A percentile compares a stretch with the other conserved stretches of the same genome.
phyloP scores from a whole-genome alignment of 2,113 vertebrate genomes.

The Herpailurus yagouaroundi region DNA sequence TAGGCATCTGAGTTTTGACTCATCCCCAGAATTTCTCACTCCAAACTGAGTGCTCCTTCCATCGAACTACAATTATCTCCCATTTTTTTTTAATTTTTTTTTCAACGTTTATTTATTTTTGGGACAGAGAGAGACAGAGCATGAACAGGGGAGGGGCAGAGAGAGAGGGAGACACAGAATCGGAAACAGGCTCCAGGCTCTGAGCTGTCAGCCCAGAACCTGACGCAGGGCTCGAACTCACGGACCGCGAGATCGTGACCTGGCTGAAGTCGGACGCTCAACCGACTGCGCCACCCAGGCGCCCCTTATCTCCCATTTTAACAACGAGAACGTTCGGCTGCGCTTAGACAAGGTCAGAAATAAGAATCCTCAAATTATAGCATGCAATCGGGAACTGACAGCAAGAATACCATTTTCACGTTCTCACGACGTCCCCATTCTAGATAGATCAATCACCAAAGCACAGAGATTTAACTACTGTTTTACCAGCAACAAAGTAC shows the following conservation, averaged over 20 bases:
- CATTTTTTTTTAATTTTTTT: no score
- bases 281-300: no score
- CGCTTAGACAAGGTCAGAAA: neutral
- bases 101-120: no score
- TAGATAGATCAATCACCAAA: neutral
- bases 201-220: no score
- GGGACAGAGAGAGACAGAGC: no score
- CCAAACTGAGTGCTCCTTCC: neutral
- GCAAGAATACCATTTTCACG: neutral
- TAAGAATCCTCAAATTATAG: neutral
- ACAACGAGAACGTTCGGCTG: neutral
- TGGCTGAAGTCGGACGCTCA: no score
- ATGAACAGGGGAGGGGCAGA: no score
- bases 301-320: no score
- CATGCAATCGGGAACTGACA: neutral
- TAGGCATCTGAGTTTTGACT: neutral
- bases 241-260: no score
- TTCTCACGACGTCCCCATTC: neutral
- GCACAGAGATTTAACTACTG: neutral
- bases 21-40: neutral
- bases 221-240: no score
- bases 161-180: no score
- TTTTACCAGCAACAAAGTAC: neutral
- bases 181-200: no score
- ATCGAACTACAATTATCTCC: neutral